Conservation (phyloP, 2,113 vertebrate genomes). For the Nothoprocta pentlandii region DNA sequence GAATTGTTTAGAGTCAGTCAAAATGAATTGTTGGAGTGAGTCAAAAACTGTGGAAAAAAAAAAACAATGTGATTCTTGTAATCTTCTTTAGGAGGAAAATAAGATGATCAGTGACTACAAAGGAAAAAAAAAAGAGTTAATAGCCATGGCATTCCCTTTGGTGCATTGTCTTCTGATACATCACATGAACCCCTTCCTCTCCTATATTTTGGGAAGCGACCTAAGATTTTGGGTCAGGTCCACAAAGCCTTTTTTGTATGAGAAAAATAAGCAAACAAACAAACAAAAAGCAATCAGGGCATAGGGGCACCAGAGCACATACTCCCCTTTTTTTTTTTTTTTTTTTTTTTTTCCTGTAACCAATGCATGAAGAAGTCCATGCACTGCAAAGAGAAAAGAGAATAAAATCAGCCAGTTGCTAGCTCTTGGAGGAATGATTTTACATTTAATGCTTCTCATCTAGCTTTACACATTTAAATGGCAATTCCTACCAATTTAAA, state of each 20-base stretch:
- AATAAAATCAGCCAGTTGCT: neutral
- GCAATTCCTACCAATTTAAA: neutral
- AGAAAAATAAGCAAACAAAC: no score
- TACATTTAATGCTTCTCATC: neutral
- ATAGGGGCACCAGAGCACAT: neutral
- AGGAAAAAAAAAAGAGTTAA: neutral
- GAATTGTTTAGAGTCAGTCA: neutral
- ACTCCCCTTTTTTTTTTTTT: neutral
- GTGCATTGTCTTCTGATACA: neutral
- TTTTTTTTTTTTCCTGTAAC: neutral
- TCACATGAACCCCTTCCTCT: neutral
- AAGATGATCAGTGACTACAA: neutral
- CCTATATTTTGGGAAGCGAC: neutral
- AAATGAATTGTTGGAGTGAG: no score
- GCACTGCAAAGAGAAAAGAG: neutral
- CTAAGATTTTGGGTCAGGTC: neutral
- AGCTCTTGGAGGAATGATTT: neutral
- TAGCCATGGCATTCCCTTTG: neutral
- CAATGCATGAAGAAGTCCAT: neutral
- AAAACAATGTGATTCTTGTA: neutral
- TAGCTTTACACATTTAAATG: neutral
- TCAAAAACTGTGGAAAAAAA: no score
- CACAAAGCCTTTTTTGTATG: neutral
- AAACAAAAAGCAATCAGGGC: neutral
- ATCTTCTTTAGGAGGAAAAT: neutral